Evolutionary conservation across 2,797 vertebrate genomes (phyloP), one percentile per base, ranked within the genome.

Genomic region (Potorous gilbertii): DNA sequence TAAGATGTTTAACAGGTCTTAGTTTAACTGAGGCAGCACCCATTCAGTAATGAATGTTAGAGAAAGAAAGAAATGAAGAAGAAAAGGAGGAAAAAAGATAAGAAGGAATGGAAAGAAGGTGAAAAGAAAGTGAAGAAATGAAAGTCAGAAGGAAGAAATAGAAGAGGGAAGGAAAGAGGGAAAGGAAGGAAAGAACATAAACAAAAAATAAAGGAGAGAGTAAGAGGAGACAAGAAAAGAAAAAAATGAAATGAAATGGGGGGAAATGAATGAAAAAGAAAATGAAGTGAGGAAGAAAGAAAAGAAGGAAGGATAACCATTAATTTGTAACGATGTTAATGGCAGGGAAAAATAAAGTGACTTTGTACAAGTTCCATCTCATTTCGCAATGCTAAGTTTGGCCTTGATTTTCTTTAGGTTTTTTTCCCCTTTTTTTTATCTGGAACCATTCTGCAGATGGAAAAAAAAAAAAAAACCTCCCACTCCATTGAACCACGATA

Each of bases 341-440:
- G 4, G 92, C 74, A 29, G 16, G 10, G 74, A 13, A 90, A 91
- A 55, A 11, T 57, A 91, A 54, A 90, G 1, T 12, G 93, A 11
- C 2, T 21, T 96, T 10, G 27, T 24, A 55, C 21, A 92, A 14
- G 94, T 74, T 6, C 59, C 5, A 59, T 1, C 0, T 34, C 0
- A 91, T 28, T 91, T 87, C 28, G 9, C n/a, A 91, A 55, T 95
- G 21, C 57, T 90, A 10, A 96, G 92, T 97, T 56, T 94, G 5
- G 8, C 28, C 28, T 94, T 94, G 40, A 31, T 90, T 94, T 59
- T 0, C 59, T 21, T 74, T 90, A 90, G 4, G 92, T 27, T 3
- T 12, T 29, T 28, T 27, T 21, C 8, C 5, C 28, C 28, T 94
- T 56, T 28, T 57, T 74, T 40, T 74, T 95, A 87, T 56, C 18